A percentile compares a stretch with the other conserved stretches of the same genome.
These are phyloP conservation scores for Ictalurus furcatus DNA, from an alignment of 2,113 vertebrate genomes.

Conservation along the genomic window DNA sequence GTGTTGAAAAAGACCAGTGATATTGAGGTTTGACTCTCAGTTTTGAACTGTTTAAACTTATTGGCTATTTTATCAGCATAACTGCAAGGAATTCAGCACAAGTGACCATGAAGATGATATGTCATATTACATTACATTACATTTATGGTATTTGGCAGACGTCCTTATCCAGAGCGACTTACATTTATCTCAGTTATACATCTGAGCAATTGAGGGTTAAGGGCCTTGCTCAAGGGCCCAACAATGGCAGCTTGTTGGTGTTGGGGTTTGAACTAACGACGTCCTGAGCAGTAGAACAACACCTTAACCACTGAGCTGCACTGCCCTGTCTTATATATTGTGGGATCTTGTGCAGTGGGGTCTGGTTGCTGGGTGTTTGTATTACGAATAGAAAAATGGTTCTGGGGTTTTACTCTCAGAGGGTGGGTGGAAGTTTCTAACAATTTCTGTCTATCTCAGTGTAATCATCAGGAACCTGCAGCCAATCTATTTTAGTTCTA, in stretches of 20 bases:
- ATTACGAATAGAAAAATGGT: neutral
- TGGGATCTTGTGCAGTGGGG: neutral
- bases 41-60: neutral
- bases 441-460: neutral
- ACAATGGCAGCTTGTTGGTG: too few relatives aligned
- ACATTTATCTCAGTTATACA: too few relatives aligned
- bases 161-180: too few relatives aligned
- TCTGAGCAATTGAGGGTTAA: too few relatives aligned
- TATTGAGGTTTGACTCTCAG: neutral
- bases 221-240: too few relatives aligned
- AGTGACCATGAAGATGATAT: neutral
- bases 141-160: too few relatives aligned
- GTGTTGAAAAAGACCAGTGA: neutral
- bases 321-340: neutral
- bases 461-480: neutral
- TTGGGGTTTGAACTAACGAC: too few relatives aligned
- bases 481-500: neutral
- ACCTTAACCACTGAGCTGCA: too few relatives aligned
- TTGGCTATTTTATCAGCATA: neutral
- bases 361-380: neutral
- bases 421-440: neutral
- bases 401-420: neutral
- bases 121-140: neutral
- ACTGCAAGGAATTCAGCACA: neutral
- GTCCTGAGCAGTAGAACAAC: too few relatives aligned